phyloP scores from a whole-genome alignment of 2,888 invertebrate genomes.

The Nymphalis c-album region DNA sequence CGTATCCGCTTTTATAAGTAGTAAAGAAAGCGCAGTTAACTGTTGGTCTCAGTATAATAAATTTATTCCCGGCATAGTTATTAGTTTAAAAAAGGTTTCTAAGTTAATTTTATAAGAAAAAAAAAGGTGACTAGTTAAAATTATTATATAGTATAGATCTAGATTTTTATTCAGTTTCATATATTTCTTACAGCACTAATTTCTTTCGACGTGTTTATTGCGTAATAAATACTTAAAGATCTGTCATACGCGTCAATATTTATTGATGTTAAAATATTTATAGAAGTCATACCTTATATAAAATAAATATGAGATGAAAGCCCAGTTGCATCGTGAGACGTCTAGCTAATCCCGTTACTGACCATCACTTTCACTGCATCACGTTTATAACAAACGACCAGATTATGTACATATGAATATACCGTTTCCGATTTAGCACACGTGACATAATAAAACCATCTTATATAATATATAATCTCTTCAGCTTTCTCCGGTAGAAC shows the following conservation, averaged over 20 bases:
- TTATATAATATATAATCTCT: conserved; percentile 14
- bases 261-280: too few species aligned
- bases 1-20: conserved; percentile 9
- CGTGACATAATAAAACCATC: not conserved
- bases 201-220: too few species aligned
- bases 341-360: conserved; percentile 25
- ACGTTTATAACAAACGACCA: conserved; percentile 33
- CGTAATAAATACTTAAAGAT: too few species aligned
- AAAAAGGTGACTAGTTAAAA: too few species aligned
- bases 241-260: too few species aligned
- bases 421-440: conserved; percentile 8
- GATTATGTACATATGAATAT: conserved; percentile 15
- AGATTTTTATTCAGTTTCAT: too few species aligned
- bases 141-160: too few species aligned
- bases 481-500: conserved; percentile 22
- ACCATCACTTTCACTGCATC: conserved; percentile 43
- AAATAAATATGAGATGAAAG: not conserved
- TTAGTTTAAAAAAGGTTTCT: not conserved
- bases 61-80: conserved; percentile 5
- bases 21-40: conserved; percentile 15
- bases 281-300: not conserved
- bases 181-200: too few species aligned
- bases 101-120: too few species aligned
- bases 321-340: conserved; percentile 15
- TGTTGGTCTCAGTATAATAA: conserved; percentile 2